Conservation (phyloP, 2,113 vertebrate genomes). For the Phylloscopus trochiloides region DNA sequence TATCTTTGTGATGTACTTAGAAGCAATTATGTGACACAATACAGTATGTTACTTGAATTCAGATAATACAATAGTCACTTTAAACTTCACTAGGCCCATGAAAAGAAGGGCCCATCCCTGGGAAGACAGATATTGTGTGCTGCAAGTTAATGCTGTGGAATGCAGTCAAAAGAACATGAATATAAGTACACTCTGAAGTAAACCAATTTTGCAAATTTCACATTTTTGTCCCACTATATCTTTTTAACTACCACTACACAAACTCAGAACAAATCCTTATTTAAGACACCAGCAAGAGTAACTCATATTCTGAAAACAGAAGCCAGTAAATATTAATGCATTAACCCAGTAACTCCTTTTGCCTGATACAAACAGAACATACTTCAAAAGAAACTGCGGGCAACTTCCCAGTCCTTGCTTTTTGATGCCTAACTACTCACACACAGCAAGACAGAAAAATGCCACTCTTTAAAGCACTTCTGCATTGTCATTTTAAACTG, state of each 20-base stretch:
- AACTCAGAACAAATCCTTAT: neutral
- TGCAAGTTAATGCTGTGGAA: neutral
- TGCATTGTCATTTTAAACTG: conserved; percentile 6
- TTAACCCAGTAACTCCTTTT: neutral
- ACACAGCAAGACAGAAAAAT: neutral
- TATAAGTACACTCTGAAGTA: neutral
- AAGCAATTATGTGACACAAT: neutral
- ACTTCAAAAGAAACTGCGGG: neutral
- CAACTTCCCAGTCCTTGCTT: neutral
- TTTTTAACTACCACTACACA: neutral
- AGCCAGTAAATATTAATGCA: neutral
- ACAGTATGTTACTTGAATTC: neutral
- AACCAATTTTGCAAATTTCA: neutral
- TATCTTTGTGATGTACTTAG: neutral
- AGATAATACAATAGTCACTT: neutral
- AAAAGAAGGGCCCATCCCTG: neutral
- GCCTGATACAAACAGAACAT: neutral
- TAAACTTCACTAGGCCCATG: neutral
- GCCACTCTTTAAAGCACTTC: neutral
- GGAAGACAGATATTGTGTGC: neutral
- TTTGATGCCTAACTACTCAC: neutral
- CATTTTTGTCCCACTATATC: neutral
- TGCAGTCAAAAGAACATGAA: neutral
- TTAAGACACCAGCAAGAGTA: neutral
- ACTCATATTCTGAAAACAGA: neutral